Percentiles rank a stretch among this genome's conserved stretches.
Evolutionary conservation across 2,113 vertebrate genomes (phyloP).

Genomic region (Podarcis cretensis): DNA sequence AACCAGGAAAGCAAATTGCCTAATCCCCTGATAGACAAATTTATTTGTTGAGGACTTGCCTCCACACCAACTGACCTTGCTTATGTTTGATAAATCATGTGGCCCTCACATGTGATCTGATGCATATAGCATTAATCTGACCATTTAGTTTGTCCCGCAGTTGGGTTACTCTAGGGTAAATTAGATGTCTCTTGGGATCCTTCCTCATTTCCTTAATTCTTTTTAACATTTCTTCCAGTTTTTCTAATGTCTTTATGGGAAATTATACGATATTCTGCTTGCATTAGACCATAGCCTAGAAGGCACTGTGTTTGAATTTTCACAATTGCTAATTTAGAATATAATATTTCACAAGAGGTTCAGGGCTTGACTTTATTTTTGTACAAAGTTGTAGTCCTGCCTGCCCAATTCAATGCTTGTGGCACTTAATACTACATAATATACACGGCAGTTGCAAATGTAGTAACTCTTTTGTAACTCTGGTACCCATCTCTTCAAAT

Average conservation of each 20-base stretch:
- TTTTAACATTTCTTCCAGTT: not conserved
- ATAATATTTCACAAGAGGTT: not conserved
- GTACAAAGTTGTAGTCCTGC: not conserved
- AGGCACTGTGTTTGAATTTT: not conserved
- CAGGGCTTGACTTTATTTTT: not conserved
- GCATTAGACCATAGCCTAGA: not conserved
- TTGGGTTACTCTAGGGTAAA: not conserved
- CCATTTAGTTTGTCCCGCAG: not conserved
- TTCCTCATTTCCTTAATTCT: not conserved
- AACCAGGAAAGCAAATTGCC: not conserved
- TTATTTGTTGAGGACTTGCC: not conserved
- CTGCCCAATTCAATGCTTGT: not conserved
- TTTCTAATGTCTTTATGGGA: not conserved
- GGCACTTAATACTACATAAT: not conserved
- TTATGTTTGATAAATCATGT: not conserved
- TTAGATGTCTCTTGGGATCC: not conserved
- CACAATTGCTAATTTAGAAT: not conserved
- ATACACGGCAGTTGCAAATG: too few species aligned
- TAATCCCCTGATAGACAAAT: not conserved
- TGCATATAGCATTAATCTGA: not conserved
- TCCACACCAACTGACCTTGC: not conserved
- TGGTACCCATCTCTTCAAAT: not conserved
- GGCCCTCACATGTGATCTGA: not conserved
- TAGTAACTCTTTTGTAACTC: not conserved
- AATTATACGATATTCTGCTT: not conserved